phyloP scores from a whole-genome alignment of 2,888 invertebrate species.

The Subacronicta megacephala region DNA sequence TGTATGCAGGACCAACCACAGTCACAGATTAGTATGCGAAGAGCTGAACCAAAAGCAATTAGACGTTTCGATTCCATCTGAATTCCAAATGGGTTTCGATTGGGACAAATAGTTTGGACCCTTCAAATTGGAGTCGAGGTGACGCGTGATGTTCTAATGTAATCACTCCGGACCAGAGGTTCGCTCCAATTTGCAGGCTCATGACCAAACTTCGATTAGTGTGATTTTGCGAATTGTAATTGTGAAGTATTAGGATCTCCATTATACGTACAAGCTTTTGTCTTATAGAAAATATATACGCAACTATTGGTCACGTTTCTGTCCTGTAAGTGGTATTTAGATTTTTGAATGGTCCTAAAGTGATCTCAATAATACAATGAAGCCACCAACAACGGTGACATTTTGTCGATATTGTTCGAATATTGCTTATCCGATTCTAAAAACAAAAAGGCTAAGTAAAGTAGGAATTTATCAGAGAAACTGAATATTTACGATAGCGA shows the following conservation, averaged over 20 bases:
- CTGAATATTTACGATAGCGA: slow-evolving; percentile 46
- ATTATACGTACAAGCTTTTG: slow-evolving; percentile 4
- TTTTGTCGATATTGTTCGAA: slow-evolving; percentile 33
- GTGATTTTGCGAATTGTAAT: slow-evolving; percentile 51
- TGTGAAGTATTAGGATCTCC: slow-evolving; percentile 36
- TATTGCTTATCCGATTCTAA: slow-evolving; percentile 27
- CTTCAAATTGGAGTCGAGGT: slow-evolving; percentile 62
- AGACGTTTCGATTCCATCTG: slow-evolving; percentile 77
- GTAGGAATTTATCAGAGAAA: slow-evolving; percentile 47
- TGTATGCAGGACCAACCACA: slow-evolving; percentile 40
- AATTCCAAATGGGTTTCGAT: slow-evolving; percentile 73
- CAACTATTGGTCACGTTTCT: slow-evolving; percentile 20
- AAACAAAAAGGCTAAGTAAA: slow-evolving; percentile 46
- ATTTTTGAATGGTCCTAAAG: slow-evolving; percentile 16
- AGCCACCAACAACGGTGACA: slow-evolving; percentile 42
- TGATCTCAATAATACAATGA: slow-evolving; percentile 28
- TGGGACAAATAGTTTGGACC: slow-evolving; percentile 63
- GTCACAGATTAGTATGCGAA: slow-evolving; percentile 70
- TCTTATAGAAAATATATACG: slow-evolving; percentile 5
- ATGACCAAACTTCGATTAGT: slow-evolving; percentile 50
- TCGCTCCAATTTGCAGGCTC: slow-evolving; percentile 49
- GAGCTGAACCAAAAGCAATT: slow-evolving; percentile 77
- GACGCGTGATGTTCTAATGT: slow-evolving; percentile 65
- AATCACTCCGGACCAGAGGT: slow-evolving; percentile 49
- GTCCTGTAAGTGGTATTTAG: slow-evolving; percentile 24